Evolutionary conservation across 2,888 invertebrate species (phyloP).

Genomic region (Apotomis turbidana): DNA sequence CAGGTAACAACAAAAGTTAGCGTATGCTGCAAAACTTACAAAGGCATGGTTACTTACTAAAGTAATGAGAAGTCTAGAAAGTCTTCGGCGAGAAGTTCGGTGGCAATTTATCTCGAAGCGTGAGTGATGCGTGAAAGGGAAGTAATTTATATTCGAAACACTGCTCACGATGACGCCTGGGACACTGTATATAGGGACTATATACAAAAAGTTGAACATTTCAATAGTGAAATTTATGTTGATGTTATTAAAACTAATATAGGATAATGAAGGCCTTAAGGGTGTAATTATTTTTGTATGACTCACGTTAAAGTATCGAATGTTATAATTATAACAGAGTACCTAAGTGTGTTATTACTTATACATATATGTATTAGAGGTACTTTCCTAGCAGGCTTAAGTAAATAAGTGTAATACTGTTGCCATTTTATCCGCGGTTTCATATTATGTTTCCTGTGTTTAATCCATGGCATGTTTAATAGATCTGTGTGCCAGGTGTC

Average conservation of each 20-base stretch:
- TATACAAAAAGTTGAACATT: background rate
- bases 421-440: too few species aligned
- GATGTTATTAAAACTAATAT: background rate
- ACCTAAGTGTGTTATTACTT: too few species aligned
- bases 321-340: too few species aligned
- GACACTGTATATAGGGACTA: conserved; percentile 3
- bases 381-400: too few species aligned
- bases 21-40: background rate
- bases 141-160: conserved; percentile 3
- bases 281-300: background rate
- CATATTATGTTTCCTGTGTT: too few species aligned
- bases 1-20: conserved; percentile 20
- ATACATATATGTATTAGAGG: too few species aligned
- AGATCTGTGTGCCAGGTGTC: too few species aligned
- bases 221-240: background rate
- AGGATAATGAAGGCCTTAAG: background rate
- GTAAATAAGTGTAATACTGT: too few species aligned
- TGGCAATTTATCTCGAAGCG: conserved; percentile 21
- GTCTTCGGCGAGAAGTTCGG: background rate
- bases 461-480: too few species aligned
- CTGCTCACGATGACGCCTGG: conserved; percentile 6
- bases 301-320: too few species aligned
- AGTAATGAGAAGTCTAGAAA: conserved; percentile 21
- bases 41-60: background rate
- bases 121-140: conserved; percentile 22